A percentile compares a stretch with the other conserved stretches of the same genome.
Evolutionary conservation across 92 coral and sea anemone species (phyloP).

Genomic region (Palythoa caribaeorum): DNA sequence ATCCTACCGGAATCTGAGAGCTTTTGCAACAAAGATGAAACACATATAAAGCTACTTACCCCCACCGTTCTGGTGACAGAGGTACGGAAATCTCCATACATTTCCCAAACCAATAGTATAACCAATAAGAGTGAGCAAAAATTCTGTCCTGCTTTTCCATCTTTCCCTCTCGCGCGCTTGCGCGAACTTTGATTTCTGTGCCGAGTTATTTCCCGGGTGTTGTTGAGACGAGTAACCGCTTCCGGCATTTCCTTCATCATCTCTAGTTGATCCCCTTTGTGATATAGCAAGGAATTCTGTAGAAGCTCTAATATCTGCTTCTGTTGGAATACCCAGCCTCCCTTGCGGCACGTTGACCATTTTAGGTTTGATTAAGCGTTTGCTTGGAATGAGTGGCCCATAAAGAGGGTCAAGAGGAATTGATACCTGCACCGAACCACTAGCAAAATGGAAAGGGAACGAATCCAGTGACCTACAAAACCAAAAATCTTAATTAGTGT

Average conservation of each 20-base stretch:
- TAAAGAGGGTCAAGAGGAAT: constrained; percentile 26
- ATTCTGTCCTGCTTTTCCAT: constrained; percentile 97
- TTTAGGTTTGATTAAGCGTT: constrained; percentile 1
- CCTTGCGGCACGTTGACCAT: constrained; percentile 26
- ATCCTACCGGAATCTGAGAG: too few species aligned
- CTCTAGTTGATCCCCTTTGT: constrained; percentile 26
- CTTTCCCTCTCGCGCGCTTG: constrained; percentile 73
- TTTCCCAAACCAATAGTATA: constrained; percentile 97
- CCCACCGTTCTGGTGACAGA: constrained; percentile 99
- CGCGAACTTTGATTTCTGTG: constrained; percentile 41
- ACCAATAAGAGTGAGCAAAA: constrained; percentile 88
- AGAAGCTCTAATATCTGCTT: constrained; percentile 40
- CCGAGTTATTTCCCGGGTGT: not conserved
- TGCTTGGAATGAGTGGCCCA: constrained; percentile 24
- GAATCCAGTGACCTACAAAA: constrained; percentile 33
- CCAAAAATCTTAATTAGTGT: not conserved
- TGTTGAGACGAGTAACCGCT: not conserved
- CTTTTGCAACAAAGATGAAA: too few species aligned
- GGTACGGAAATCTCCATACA: constrained; percentile 94
- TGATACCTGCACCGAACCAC: not conserved
- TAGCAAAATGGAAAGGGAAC: constrained; percentile 28
- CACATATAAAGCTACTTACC: constrained; percentile 62
- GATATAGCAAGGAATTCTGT: constrained; percentile 32
- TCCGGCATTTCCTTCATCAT: not conserved
- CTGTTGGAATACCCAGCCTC: constrained; percentile 32